Evolutionary conservation across 2,113 vertebrate species (phyloP), one percentile per base, ranked within the genome.

Genomic region (Triplophysa siluroides): DNA sequence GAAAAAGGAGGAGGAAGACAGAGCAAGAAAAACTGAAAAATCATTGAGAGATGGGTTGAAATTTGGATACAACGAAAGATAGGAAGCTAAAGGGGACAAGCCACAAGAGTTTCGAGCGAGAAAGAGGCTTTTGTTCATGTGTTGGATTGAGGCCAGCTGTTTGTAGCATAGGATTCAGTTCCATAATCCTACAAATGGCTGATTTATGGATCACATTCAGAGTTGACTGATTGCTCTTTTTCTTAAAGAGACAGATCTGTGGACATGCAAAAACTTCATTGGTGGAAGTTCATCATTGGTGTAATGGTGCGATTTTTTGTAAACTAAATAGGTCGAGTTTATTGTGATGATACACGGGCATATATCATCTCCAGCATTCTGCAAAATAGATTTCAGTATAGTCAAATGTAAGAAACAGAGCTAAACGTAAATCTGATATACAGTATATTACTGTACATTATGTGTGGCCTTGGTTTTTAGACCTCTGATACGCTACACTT

Each of bases 181-280:
- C 70, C 23, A 88, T 92, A 91, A 92, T 92, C 89, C 89, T 88
- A 66, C 1, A 62, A 86, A 82, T 84, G 73, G 70, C 88, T 92
- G 90, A 91, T 91, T 91, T 90, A 91, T 85, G 85, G 86, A 81
- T 82, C 78, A 86, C 83, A 87, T 90, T 45, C 43, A 90, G 90
- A 47, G 87, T 85, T 81, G 74, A 84, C 87, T 83, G 69, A 87
- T 89, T 86, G 83, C 91, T 85, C 83, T 80, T 60, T 78, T 74
- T 74, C 50, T 23, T 69, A 79, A 62, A 54, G 73, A 84, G 61
- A 81, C 45, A 12, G 45, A 41, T 65, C 38, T 79, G 26, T 21
- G 21, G 54, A 23, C 24, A 67, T 70, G 75, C 33, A 14, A 19
- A 83, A 5, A 65, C 74, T 54, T 76, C 43, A 45, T 45, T 12